These are phyloP conservation scores for Oxygymnocypris stewartii DNA, from an alignment of 2,113 vertebrate genomes.

Conservation along the genomic window DNA sequence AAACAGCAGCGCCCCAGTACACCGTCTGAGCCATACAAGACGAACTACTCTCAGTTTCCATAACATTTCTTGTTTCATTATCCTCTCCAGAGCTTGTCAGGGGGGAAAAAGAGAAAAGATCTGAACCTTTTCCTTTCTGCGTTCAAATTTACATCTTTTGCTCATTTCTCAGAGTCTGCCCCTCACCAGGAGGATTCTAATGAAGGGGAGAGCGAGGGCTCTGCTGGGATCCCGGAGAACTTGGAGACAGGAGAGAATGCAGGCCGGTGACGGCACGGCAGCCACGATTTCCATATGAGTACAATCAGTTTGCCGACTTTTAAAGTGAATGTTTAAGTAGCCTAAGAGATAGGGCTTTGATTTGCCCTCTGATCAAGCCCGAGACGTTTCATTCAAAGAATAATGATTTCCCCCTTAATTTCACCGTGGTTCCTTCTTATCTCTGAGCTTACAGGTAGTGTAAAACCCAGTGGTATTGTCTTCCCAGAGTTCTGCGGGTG, in stretches of 20 bases:
- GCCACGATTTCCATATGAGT: constrained; percentile 97
- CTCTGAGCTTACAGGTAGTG: constrained; percentile 77
- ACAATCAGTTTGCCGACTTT: constrained; percentile 98
- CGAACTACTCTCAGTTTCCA: constrained; percentile 44
- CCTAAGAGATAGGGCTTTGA: constrained; percentile 98
- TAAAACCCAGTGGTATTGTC: constrained; percentile 79
- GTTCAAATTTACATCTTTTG: constrained; percentile 93
- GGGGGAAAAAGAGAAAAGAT: constrained; percentile 75
- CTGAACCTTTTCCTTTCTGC: constrained; percentile 88
- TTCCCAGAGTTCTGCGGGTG: constrained; percentile 67
- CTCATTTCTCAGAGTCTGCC: constrained; percentile 87
- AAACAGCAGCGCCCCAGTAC: constrained; percentile 26
- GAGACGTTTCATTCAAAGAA: constrained; percentile 96
- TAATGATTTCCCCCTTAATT: constrained; percentile 80
- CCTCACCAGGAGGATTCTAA: constrained; percentile 94
- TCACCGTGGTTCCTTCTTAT: constrained; percentile 73
- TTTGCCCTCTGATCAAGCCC: constrained; percentile 97
- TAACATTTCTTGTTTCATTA: constrained; percentile 47
- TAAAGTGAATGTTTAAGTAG: constrained; percentile 99
- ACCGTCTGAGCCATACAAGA: constrained; percentile 34
- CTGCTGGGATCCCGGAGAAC: constrained; percentile 91
- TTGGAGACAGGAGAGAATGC: constrained; percentile 95
- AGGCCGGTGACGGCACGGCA: constrained; percentile 86
- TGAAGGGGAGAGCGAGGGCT: constrained; percentile 91
- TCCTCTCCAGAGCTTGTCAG: constrained; percentile 47